phyloP scores from a whole-genome alignment of 2,113 vertebrate species.

The Thalassarche chlororhynchos region DNA sequence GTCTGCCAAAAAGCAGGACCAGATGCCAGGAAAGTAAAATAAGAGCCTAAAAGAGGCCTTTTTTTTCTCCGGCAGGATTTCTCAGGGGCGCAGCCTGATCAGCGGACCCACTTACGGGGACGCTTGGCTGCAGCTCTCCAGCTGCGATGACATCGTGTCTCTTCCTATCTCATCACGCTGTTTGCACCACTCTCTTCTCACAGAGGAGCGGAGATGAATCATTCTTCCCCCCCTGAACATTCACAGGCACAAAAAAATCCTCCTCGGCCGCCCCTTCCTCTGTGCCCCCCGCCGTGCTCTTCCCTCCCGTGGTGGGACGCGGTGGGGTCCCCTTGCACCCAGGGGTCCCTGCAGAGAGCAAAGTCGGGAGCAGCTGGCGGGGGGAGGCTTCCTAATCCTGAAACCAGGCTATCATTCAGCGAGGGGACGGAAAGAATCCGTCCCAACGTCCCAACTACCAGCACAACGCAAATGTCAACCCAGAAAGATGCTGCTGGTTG shows the following conservation, averaged over 20 bases:
- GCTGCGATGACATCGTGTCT: neutral
- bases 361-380: neutral
- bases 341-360: neutral
- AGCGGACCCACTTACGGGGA: neutral
- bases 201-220: neutral
- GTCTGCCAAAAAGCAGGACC: neutral
- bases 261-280: neutral
- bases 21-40: neutral
- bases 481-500: neutral
- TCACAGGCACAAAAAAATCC: neutral
- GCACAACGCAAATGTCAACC: neutral
- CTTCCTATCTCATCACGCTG: slow-evolving; percentile 33
- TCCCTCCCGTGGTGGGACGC: rapidly evolving
- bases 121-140: neutral
- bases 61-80: neutral
- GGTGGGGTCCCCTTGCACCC: rapidly evolving
- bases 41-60: neutral
- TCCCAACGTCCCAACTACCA: neutral
- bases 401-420: rapidly evolving
- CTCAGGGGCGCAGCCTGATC: neutral
- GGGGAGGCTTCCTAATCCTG: neutral
- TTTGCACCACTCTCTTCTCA: neutral
- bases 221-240: neutral
- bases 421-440: neutral
- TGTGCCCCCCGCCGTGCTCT: neutral